phyloP scores from a whole-genome alignment of 2,113 vertebrate genomes.

The Oreamnos americanus region DNA sequence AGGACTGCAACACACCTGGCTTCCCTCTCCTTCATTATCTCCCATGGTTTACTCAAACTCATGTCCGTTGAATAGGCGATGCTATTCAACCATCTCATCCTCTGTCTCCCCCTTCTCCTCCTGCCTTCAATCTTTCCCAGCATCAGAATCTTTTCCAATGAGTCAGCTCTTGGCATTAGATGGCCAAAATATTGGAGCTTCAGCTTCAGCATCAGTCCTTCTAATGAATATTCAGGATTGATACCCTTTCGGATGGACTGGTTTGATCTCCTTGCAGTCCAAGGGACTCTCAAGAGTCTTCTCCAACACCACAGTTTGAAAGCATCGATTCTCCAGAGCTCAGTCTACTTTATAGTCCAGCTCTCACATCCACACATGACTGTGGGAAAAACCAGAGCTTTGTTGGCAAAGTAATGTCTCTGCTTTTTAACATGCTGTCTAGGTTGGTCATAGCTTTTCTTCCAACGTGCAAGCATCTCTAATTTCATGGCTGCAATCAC shows the following conservation, averaged over 20 bases:
- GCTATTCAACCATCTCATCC: neutral
- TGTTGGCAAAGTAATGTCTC: neutral
- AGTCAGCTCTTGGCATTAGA: neutral
- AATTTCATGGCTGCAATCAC: neutral
- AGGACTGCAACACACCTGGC: neutral
- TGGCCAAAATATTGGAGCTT: neutral
- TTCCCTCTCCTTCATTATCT: neutral
- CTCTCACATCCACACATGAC: neutral
- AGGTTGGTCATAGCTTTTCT: neutral
- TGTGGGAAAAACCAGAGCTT: neutral
- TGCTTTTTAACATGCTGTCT: neutral
- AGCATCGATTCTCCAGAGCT: neutral
- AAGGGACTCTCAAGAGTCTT: neutral
- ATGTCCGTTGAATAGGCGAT: neutral
- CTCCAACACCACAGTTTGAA: neutral
- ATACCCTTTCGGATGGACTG: neutral
- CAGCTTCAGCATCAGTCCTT: neutral
- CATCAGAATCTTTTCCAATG: neutral
- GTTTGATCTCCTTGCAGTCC: neutral
- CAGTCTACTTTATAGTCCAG: neutral
- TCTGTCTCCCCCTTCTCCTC: neutral
- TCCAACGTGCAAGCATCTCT: neutral
- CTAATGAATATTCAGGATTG: neutral
- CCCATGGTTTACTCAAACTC: neutral
- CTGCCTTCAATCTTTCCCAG: neutral